phyloP scores from a whole-genome alignment of 2,113 vertebrate genomes.

The Gulo gulo region DNA sequence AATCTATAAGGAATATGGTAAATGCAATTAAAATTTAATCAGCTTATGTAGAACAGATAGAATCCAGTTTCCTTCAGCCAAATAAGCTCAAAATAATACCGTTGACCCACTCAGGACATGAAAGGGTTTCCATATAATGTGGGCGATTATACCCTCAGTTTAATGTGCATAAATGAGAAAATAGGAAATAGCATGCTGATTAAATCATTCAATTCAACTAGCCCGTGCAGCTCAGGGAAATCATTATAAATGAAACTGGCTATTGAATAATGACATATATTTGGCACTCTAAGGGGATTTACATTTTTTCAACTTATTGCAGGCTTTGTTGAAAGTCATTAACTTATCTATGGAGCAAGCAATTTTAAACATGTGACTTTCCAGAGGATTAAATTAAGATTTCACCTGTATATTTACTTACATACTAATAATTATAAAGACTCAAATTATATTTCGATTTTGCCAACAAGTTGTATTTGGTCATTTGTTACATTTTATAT shows the following conservation, averaged over 20 bases:
- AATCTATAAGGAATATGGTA: slow-evolving; percentile 65
- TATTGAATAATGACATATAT: slow-evolving; percentile 65
- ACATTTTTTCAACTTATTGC: slow-evolving; percentile 63
- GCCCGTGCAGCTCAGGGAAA: slow-evolving; percentile 55
- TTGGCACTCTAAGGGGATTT: slow-evolving; percentile 36
- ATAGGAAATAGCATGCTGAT: slow-evolving; percentile 58
- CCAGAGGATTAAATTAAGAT: slow-evolving; percentile 68
- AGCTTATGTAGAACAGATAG: slow-evolving; percentile 56
- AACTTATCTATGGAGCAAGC: slow-evolving; percentile 51
- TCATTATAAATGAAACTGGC: slow-evolving; percentile 70
- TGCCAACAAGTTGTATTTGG: slow-evolving; percentile 63
- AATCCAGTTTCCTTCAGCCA: slow-evolving; percentile 35
- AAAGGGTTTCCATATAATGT: neutral
- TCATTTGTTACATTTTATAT: neutral
- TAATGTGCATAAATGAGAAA: slow-evolving; percentile 56
- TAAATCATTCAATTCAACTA: slow-evolving; percentile 68
- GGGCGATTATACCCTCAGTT: neutral
- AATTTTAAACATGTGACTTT: slow-evolving; percentile 59
- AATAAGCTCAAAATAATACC: slow-evolving; percentile 41
- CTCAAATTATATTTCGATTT: slow-evolving; percentile 56
- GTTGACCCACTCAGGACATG: slow-evolving; percentile 11
- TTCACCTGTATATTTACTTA: slow-evolving; percentile 65
- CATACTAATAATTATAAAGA: slow-evolving; percentile 55
- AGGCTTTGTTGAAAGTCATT: slow-evolving; percentile 71
- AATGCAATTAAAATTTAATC: slow-evolving; percentile 68